Evolutionary conservation across 2,888 invertebrate species (phyloP), one percentile per base, ranked within the genome.

Genomic region (Ennomos erosarius): DNA sequence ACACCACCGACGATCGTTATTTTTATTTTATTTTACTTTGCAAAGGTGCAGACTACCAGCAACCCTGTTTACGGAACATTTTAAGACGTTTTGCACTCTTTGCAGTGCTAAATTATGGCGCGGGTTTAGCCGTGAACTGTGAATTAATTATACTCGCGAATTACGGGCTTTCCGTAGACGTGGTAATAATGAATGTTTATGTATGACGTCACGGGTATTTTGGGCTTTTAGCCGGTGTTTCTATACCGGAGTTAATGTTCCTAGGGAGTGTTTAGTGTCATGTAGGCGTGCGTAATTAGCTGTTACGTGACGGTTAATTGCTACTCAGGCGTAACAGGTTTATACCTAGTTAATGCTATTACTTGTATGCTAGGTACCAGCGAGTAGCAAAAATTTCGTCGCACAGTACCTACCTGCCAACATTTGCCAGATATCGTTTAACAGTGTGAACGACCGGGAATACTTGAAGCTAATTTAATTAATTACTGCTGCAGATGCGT

Each of bases 41-140:
- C 40, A 10, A 35, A 45, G 9, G 35, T 34, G 34, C 11, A 11
- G 45, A 45, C 45, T 11, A 12, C 35, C 9, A 35, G 45, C 45
- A 45, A 45, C 12, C 45, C 35, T 9, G 44, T 45, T 39, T 16
- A 10, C 11, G 3, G 12, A 45, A 35, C 34, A 34, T 26, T 53
- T 48, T 40, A 37, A 46, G 56, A 57, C 53, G 42, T 62, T 62
- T 49, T 52, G 38, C 38, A 45, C 58, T 60, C 55, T 60, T 60
- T 64, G 51, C 36, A 39, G 51, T 39, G 43, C 54, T 60, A 58
- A 57, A 38, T 60, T 53, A 53, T 45, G 9, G 45, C 45, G 45
- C 12, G 54, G 48, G 44, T 38, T 63, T 49, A 55, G 50, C 16
- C 56, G 53, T 16, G 47, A 55, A 53, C 16, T 59, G 53, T 16